Evolutionary conservation across 2,797 vertebrate species (phyloP), one percentile per base, ranked within the genome.

Genomic region (Poeciliopsis infans): DNA sequence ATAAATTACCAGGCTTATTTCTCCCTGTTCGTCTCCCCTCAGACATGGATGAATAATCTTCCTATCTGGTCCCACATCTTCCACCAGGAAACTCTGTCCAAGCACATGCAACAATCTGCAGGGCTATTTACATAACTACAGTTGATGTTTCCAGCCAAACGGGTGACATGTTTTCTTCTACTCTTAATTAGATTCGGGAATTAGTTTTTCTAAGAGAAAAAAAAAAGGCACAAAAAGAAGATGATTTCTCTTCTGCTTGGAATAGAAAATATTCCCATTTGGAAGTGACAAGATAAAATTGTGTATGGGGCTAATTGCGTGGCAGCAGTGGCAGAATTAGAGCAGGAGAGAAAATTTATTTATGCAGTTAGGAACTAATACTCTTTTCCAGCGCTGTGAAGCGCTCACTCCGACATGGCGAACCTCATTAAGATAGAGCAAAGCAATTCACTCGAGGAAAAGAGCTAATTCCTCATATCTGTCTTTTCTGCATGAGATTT

Each of bases 361-460:
- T 90, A 87, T 88, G 85, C 87, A 85, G 83, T 86, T 79, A 53
- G 82, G 73, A 84, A 90, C 87, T 91, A 89, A 92, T 90, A 88
- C 89, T 88, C 83, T 71, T 71, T 90, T 91, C 87, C 89, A 90
- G 85, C 92, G 49, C 86, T 87, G 84, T 85, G 89, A 92, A 89
- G 83, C 85, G 79, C 79, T 92, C 83, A 82, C 82, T 90, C 84
- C 91, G 91, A 94, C 93, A 93, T 61, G 84, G 85, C 89, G 86
- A 92, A 93, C 89, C 93, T 94, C 92, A 93, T 95, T 95, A 95
- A 93, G 93, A 94, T 93, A 89, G 91, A 93, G 91, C 84, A 91
- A 93, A 92, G 88, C 89, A 89, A 93, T 93, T 93, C 92, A 93
- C 91, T 91, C 74, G 82, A 91, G 91, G 83, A 89, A 70, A 61